These are phyloP conservation scores for Malurus elegans DNA, from an alignment of 2,113 vertebrate genomes.

Conservation along the genomic window DNA sequence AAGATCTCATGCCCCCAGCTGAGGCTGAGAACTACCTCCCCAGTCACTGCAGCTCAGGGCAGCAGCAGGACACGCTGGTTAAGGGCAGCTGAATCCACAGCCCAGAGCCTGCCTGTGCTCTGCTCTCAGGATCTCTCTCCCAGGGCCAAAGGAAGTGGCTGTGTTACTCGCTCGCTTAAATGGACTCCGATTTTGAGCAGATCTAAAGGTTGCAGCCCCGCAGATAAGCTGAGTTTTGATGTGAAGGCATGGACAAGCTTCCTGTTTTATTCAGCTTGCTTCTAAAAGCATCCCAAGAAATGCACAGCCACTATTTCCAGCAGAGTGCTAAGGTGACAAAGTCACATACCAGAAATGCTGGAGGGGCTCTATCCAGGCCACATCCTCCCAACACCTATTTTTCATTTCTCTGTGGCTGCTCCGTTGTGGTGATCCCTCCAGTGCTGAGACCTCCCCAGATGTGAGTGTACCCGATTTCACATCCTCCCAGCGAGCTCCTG, in stretches of 20 bases:
- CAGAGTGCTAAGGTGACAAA: neutral
- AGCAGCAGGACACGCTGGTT: neutral
- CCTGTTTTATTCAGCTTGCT: constrained; percentile 23
- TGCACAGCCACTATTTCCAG: neutral
- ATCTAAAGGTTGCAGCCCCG: neutral
- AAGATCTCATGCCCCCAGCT: neutral
- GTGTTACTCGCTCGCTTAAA: neutral
- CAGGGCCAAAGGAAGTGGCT: neutral
- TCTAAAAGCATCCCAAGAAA: constrained; percentile 23
- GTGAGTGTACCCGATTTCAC: neutral
- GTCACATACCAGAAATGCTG: constrained; percentile 9
- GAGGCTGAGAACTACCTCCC: neutral
- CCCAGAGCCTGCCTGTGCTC: neutral
- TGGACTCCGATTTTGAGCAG: neutral
- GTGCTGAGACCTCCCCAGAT: neutral
- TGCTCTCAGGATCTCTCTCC: neutral
- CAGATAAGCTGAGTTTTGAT: neutral
- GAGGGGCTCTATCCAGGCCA: neutral
- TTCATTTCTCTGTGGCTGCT: neutral
- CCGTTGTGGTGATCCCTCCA: neutral
- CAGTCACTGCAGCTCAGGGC: neutral
- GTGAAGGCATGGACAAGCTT: constrained; percentile 18
- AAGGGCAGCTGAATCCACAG: neutral
- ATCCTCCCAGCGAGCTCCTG: neutral
- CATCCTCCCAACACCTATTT: neutral